Evolutionary conservation across 2,888 invertebrate species (phyloP), one percentile per base, ranked within the genome.

Genomic region (Hypolimnas misippus): DNA sequence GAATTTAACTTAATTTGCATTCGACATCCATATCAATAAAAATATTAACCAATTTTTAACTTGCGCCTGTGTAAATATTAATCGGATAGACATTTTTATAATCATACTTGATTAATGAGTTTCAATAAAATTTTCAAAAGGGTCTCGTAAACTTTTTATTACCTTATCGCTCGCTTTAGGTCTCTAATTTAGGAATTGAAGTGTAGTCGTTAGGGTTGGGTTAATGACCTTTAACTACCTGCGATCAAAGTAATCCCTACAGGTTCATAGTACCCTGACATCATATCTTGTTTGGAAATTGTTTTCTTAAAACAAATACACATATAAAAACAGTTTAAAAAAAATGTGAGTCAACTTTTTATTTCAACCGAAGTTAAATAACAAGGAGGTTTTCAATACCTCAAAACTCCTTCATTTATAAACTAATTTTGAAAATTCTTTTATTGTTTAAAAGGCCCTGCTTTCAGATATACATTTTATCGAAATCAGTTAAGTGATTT

Each of bases 221-320:
- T 65, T 21, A 65, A 62, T 42, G 40, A 62, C 57, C 65, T 54
- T 50, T 19, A 19, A 51, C 21, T 61, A 65, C 64, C 61, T 65
- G 62, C 33, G 42, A 25, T 54, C 33, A 53, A 54, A 56, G 42
- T 38, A 21, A 54, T 25, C 56, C 49, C 49, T 54, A 2, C 14
- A 29, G 14, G 29, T 14, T 49, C 49, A 25, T 25, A 14, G 49
- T 19, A 49, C 49, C 14, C 49, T 49, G 49, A 49, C 25, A 49
- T 49, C 49, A 49, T 29, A 10, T 46, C 19, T 46, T 46, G 17
- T 46, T 46, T 46, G 12, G 21, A 10, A 1, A 12, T 46, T 46
- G 7, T 21, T 46, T 42, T 7, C 10, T 21, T 46, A n/a, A 46
- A 46, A 21, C 44, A 46, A 21, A 25, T 25, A 25, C 25, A 5